Evolutionary conservation across 2,113 vertebrate genomes (phyloP).

Genomic region (Saguinus midas): DNA sequence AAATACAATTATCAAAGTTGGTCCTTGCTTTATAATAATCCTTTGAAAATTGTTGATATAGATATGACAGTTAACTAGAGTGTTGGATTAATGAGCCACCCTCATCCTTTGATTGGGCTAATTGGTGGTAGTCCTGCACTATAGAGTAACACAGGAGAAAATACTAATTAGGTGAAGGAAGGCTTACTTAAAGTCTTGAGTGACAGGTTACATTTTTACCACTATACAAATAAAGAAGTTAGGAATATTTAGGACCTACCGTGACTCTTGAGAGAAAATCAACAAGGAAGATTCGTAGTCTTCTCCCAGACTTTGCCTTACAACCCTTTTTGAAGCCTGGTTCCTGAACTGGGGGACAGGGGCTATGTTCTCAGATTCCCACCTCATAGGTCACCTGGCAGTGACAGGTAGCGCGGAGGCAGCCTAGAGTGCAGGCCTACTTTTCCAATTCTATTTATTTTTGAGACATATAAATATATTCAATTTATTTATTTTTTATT

Average conservation of each 20-base stretch:
- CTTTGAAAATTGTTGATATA: background rate
- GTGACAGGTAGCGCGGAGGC: background rate
- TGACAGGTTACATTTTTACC: background rate
- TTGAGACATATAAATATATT: too few species aligned
- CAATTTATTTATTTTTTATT: too few species aligned
- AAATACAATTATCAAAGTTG: background rate
- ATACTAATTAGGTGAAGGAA: background rate
- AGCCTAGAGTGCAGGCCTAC: background rate
- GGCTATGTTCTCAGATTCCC: background rate
- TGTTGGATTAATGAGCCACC: background rate
- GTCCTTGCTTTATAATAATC: background rate
- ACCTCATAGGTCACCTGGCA: background rate
- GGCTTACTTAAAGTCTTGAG: background rate
- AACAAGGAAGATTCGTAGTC: background rate
- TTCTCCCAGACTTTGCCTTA: background rate
- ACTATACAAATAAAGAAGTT: background rate
- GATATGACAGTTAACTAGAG: background rate
- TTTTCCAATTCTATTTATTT: background rate
- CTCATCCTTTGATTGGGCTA: background rate
- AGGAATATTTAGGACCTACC: background rate
- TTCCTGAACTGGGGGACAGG: background rate
- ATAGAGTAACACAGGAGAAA: background rate
- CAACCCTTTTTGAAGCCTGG: background rate
- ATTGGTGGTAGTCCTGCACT: background rate
- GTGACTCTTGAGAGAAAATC: background rate